A percentile compares a stretch with the other conserved stretches of the same genome.
phyloP scores from a whole-genome alignment of 2,797 vertebrate genomes.

The Mormyrus proboscirostris region DNA sequence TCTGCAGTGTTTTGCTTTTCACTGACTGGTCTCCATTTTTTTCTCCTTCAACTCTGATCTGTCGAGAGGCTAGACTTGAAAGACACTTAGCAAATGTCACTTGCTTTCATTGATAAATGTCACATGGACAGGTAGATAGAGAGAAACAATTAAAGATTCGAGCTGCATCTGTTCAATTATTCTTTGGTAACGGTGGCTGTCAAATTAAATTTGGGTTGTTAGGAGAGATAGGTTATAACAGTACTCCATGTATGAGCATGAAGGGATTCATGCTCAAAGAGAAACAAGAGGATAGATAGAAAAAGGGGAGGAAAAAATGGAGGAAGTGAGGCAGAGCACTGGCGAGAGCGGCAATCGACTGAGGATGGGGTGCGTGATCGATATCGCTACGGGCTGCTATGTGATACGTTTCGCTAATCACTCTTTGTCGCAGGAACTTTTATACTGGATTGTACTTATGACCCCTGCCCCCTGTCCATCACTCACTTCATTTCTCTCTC shows the following conservation, averaged over 20 bases:
- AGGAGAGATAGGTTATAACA: conserved; percentile 55
- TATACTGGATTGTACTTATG: conserved; percentile 44
- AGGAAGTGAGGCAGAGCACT: conserved; percentile 38
- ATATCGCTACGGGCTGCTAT: conserved; percentile 49
- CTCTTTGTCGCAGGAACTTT: conserved; percentile 47
- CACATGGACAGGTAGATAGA: conserved; percentile 40
- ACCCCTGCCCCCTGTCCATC: conserved; percentile 20
- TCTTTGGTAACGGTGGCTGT: conserved; percentile 53
- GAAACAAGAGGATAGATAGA: conserved; percentile 43
- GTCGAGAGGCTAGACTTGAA: background rate
- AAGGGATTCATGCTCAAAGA: conserved; percentile 46
- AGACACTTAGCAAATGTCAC: conserved; percentile 36
- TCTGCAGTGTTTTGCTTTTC: background rate
- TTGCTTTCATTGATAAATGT: conserved; percentile 30
- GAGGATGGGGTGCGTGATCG: conserved; percentile 47
- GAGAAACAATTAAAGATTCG: conserved; percentile 31
- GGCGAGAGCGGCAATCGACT: conserved; percentile 54
- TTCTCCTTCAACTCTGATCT: conserved; percentile 17
- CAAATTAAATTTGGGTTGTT: conserved; percentile 66
- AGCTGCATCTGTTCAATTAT: conserved; percentile 52
- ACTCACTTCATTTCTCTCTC: conserved; percentile 9
- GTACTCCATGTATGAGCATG: conserved; percentile 52
- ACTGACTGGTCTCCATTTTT: background rate
- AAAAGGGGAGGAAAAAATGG: conserved; percentile 19
- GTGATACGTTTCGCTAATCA: conserved; percentile 56